These are phyloP conservation scores for Melanostoma mellinum DNA, from an alignment of 2,888 invertebrate species.

Conservation along the genomic window DNA sequence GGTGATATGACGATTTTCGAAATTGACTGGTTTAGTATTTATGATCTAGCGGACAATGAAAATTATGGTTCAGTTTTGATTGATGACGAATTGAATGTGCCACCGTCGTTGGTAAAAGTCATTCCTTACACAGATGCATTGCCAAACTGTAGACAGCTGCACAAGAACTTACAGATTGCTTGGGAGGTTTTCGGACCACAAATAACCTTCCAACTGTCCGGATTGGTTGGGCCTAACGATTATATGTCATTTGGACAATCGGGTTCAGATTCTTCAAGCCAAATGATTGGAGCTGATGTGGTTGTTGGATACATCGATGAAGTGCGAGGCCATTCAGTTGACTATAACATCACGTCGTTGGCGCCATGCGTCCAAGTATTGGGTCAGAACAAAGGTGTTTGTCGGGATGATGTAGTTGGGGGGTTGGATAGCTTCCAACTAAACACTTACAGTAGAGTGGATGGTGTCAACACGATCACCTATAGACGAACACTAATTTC, in stretches of 20 bases:
- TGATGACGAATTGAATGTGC: slow-evolving; percentile 92
- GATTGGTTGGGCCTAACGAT: slow-evolving; percentile 87
- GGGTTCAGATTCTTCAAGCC: slow-evolving; percentile 87
- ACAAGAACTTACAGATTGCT: slow-evolving; percentile 90
- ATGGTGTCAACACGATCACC: slow-evolving; percentile 90
- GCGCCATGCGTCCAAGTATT: slow-evolving; percentile 93
- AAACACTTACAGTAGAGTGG: slow-evolving; percentile 87
- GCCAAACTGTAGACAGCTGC: slow-evolving; percentile 93
- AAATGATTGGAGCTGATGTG: slow-evolving; percentile 93
- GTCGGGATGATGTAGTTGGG: slow-evolving; percentile 91
- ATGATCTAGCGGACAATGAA: slow-evolving; percentile 86
- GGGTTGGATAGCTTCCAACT: slow-evolving; percentile 92
- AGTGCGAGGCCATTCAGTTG: slow-evolving; percentile 88
- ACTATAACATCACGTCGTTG: slow-evolving; percentile 92
- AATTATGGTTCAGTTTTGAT: slow-evolving; percentile 90
- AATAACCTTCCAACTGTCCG: slow-evolving; percentile 92
- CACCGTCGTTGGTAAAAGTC: slow-evolving; percentile 90
- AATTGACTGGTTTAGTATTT: slow-evolving; percentile 93
- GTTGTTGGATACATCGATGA: slow-evolving; percentile 89
- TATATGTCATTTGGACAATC: slow-evolving; percentile 96
- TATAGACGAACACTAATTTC: slow-evolving; percentile 90
- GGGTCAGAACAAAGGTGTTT: slow-evolving; percentile 93
- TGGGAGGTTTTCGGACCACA: slow-evolving; percentile 96
- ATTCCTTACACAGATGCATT: slow-evolving; percentile 85
- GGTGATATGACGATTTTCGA: slow-evolving; percentile 92